Evolutionary conservation across 2,888 invertebrate species (phyloP), one percentile per base, ranked within the genome.

Genomic region (Platycheirus albimanus): DNA sequence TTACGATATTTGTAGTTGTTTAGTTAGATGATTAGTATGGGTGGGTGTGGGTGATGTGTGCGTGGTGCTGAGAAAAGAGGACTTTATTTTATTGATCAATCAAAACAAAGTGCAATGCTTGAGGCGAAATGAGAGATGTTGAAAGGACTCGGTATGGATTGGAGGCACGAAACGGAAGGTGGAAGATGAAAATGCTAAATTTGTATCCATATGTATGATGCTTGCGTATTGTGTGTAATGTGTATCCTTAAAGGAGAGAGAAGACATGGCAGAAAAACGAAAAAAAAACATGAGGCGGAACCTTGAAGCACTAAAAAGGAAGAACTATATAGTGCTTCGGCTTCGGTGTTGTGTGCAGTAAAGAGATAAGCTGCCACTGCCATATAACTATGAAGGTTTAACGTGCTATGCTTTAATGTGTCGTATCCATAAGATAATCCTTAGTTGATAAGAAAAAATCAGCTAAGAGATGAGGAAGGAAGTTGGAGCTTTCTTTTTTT

Each of bases 61-160:
- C 41, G 41, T 58, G 30, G 30, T 8, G 30, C 20, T 38, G 20
- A 13, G 36, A 33, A 15, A 11, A 61, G 33, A 36, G 17, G 45
- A 45, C 61, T 76, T 45, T 19, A 51, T 49, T 78, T 72, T 58
- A 72, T 78, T 43, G 72, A 66, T 72, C 64, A 72, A 72, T 72
- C 66, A 51, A 72, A 67, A 30, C 15, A 24, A 52, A 74, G 52
- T 67, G 45, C 19, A 15, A 20, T 49, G 36, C 17, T 49, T 13
- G n/a, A 45, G 20, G 51, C 54, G 45, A 41, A 13, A 24, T 15
- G 13, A 47, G 17, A 45, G 15, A 58, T 41, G 24, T 49, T 11
- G 38, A 19, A 49, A 19, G 33, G 8, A 69, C 28, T 49, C 3
- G 8, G 10, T 33, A 54, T 19, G 30, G 28, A 43, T 28, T 7